phyloP scores from a whole-genome alignment of 2,113 vertebrate species.

The Columba livia region DNA sequence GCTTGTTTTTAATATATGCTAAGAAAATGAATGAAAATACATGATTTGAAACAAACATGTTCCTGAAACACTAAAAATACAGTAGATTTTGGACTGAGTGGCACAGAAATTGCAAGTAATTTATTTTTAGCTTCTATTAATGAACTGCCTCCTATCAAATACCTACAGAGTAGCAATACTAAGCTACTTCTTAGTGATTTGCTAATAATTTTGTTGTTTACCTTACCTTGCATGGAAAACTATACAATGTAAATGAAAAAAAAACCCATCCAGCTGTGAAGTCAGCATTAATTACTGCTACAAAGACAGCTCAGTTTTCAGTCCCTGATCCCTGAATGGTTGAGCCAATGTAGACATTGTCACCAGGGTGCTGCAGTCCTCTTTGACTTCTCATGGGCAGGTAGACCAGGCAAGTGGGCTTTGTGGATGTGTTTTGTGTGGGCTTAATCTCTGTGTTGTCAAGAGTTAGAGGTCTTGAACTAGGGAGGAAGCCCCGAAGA shows the following conservation, averaged over 20 bases:
- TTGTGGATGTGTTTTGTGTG: neutral
- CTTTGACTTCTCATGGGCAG: rapidly evolving
- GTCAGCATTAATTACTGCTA: neutral
- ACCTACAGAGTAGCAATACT: neutral
- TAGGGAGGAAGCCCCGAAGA: neutral
- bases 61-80: neutral
- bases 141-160: neutral
- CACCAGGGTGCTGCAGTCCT: neutral
- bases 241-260: neutral
- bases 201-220: neutral
- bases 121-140: neutral
- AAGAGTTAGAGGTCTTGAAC: neutral
- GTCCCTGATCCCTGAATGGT: neutral
- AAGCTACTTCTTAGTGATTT: neutral
- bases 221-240: neutral
- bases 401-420: neutral
- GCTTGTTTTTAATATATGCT: neutral
- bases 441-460: neutral
- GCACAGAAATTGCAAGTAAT: neutral
- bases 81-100: neutral
- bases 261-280: neutral
- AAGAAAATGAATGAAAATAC: neutral
- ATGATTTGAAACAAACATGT: neutral
- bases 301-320: neutral
- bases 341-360: neutral